Base-by-base conservation (phyloP, 2,113 vertebrate species). In the Paradoxurus hermaphroditus region DNA sequence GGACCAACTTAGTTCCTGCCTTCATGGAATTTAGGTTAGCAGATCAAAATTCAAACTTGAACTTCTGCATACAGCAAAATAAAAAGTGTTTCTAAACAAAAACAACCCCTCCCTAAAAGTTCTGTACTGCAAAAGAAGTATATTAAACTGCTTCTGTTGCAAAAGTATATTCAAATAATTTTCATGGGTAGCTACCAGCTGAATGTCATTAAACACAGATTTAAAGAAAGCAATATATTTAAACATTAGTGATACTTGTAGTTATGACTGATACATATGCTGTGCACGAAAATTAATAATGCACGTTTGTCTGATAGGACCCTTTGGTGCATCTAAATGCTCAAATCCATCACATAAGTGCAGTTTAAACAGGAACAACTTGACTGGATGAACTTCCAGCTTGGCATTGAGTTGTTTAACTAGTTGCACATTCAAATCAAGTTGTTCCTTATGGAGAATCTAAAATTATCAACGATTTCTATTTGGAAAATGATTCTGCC, bases 121-220 rank as follows among this genome's bases (percentile, higher is more conserved):
- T 90, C 65, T 73, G 81, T 53, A 72, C 79, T 90, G 25, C 6
- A 92, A 90, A 65, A 72, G 36, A 77, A 73, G 62, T 65, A n/a
- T 70, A 63, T 73, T 95, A 81, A 90, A 95, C 88, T 85, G n/a
- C 1, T n/a, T n/a, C 78, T 81, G 27, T 15, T 79, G 5, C 36
- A 72, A 86, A 90, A 41, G 18, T 73, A 31, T 86, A 81, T 92
- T 95, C n/a, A 96, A 62, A 75, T 68, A 77, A 84, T 87, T 72
- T 56, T 90, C 27, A 95, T 39, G 44, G 29, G 29, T 31, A 44
- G 21, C 56, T 62, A 75, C 82, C 25, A 56, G 36, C 25, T 70
- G 70, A 77, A 77, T 86, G 11, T 25, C 79, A 82, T 82, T 73
- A 86, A 86, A 84, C 34, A 67, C 44, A 88, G 31, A 87, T 63